Conservation (phyloP, 2,797 vertebrate genomes). For the Macrochelys suwanniensis region DNA sequence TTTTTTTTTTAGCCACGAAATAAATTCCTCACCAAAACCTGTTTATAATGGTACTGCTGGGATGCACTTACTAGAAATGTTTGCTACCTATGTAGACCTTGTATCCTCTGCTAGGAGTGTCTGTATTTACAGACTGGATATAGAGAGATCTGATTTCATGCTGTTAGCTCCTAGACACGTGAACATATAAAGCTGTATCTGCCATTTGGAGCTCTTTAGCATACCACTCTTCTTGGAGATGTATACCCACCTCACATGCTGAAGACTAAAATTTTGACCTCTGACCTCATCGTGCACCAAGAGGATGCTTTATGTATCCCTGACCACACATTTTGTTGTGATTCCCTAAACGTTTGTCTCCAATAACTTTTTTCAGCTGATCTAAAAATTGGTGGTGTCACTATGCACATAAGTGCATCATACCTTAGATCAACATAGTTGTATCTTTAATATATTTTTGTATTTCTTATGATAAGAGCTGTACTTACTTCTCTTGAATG, state of each 20-base stretch:
- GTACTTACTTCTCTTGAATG: constrained; percentile 78
- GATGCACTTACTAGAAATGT: neutral
- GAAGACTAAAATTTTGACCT: neutral
- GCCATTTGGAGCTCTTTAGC: neutral
- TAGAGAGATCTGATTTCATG: constrained; percentile 25
- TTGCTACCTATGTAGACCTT: neutral
- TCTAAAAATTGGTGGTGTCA: neutral
- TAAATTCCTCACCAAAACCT: neutral
- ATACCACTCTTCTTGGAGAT: neutral
- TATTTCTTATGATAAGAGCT: constrained; percentile 65
- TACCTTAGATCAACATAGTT: neutral
- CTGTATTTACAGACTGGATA: constrained; percentile 12
- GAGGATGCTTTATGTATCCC: neutral
- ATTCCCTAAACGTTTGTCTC: neutral
- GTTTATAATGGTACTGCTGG: neutral
- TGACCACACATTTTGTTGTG: neutral
- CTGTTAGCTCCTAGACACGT: neutral
- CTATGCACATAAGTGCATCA: neutral
- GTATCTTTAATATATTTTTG: constrained; percentile 11
- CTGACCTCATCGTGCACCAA: neutral
- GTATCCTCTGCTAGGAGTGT: neutral
- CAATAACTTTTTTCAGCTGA: neutral
- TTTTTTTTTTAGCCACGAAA: neutral
- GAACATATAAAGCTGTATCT: neutral
- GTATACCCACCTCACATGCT: neutral